Percentiles rank a stretch among this genome's conserved stretches.
phyloP scores from a whole-genome alignment of 2,113 vertebrate genomes.

The Orycteropus afer region DNA sequence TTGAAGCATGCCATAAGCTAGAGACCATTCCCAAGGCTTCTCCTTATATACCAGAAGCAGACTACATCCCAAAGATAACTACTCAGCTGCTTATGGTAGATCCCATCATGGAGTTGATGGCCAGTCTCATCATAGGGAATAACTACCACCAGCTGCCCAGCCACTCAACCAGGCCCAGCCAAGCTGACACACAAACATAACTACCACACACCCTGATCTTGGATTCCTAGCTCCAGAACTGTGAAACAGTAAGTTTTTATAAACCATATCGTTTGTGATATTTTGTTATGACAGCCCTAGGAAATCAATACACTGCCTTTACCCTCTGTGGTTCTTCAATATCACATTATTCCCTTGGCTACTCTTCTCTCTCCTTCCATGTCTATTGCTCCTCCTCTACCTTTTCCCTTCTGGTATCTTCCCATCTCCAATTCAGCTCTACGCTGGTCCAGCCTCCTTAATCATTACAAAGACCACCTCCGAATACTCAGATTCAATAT shows the following conservation, averaged over 20 bases:
- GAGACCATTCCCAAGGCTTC: no score
- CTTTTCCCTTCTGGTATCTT: neutral
- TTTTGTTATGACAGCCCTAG: neutral
- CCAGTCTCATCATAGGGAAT: no score
- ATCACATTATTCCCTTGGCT: neutral
- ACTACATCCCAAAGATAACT: no score
- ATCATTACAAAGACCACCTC: neutral
- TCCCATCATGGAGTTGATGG: no score
- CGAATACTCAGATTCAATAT: neutral
- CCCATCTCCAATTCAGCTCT: neutral
- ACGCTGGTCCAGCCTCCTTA: neutral
- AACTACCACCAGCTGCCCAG: no score
- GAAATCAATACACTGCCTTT: neutral
- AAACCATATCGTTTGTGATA: neutral
- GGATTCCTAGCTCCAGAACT: neutral
- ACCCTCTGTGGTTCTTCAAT: neutral
- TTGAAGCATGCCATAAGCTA: no score
- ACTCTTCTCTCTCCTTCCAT: neutral
- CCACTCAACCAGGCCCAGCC: no score
- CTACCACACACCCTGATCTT: neutral
- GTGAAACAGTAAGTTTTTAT: neutral
- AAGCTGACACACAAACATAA: no score
- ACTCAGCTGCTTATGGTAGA: no score
- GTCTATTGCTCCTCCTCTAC: neutral
- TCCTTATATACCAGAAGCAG: no score